Evolutionary conservation across 2,797 vertebrate genomes (phyloP).

Genomic region (Aselliscus stoliczkanus): DNA sequence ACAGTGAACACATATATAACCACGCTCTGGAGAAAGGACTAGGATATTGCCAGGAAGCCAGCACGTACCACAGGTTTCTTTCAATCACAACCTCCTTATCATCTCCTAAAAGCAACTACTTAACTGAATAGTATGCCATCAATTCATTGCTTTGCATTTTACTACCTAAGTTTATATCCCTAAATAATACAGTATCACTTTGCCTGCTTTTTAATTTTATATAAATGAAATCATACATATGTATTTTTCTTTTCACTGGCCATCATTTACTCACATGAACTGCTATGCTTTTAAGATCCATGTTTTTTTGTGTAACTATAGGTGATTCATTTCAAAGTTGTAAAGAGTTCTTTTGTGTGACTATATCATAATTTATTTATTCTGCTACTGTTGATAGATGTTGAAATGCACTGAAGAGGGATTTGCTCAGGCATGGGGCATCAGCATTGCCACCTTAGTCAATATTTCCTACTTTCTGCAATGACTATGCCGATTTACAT

Average conservation of each 20-base stretch:
- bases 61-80: rapidly evolving
- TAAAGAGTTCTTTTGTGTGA: neutral
- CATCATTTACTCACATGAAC: neutral
- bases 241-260: neutral
- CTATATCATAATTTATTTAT: neutral
- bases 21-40: neutral
- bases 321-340: neutral
- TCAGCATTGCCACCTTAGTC: neutral
- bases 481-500: neutral
- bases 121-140: neutral
- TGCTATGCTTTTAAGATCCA: neutral
- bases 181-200: neutral
- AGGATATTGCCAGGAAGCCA: neutral
- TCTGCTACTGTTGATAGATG: neutral
- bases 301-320: neutral
- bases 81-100: neutral
- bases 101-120: neutral
- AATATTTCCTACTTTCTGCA: neutral
- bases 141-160: neutral
- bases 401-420: neutral
- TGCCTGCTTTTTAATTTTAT: neutral
- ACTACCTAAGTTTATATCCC: too few relatives aligned
- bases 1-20: too few relatives aligned
- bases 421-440: neutral
- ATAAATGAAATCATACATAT: neutral